Conservation (phyloP, 2,113 vertebrate species). For the Miniopterus natalensis region DNA sequence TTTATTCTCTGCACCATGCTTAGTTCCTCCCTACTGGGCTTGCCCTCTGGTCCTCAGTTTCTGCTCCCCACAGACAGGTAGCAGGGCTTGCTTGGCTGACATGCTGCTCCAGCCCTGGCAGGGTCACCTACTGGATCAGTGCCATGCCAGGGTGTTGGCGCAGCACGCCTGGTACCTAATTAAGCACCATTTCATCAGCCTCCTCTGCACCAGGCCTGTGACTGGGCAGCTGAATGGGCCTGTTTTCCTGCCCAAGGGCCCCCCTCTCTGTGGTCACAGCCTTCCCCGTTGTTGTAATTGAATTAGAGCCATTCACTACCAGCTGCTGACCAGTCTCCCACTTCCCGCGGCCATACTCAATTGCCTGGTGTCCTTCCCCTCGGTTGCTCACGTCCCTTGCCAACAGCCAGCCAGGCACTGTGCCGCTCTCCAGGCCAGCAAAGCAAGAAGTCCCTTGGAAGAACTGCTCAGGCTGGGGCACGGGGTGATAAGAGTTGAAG, state of each 20-base stretch:
- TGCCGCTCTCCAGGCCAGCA: neutral
- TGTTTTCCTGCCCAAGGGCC: slow-evolving; percentile 22
- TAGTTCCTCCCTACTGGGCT: neutral
- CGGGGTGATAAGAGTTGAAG: neutral
- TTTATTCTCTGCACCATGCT: too few relatives aligned
- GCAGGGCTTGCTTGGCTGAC: neutral
- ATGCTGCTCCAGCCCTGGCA: neutral
- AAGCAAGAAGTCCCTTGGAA: neutral
- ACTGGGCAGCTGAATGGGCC: neutral
- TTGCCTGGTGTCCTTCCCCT: slow-evolving; percentile 17
- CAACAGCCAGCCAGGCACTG: neutral
- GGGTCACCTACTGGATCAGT: neutral
- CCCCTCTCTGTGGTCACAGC: neutral
- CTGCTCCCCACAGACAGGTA: neutral
- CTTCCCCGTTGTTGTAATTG: slow-evolving; percentile 22
- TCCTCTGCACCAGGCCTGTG: neutral
- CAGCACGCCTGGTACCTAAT: slow-evolving; percentile 54
- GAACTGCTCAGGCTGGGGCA: neutral
- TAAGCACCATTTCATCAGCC: slow-evolving; percentile 32
- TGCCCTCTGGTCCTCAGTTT: neutral
- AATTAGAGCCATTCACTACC: slow-evolving; percentile 67
- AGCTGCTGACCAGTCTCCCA: slow-evolving; percentile 45
- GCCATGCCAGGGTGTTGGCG: neutral
- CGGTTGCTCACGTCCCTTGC: neutral
- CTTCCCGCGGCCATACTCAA: neutral